Conservation (phyloP, 2,113 vertebrate genomes). For the Larimichthys polyactis region DNA sequence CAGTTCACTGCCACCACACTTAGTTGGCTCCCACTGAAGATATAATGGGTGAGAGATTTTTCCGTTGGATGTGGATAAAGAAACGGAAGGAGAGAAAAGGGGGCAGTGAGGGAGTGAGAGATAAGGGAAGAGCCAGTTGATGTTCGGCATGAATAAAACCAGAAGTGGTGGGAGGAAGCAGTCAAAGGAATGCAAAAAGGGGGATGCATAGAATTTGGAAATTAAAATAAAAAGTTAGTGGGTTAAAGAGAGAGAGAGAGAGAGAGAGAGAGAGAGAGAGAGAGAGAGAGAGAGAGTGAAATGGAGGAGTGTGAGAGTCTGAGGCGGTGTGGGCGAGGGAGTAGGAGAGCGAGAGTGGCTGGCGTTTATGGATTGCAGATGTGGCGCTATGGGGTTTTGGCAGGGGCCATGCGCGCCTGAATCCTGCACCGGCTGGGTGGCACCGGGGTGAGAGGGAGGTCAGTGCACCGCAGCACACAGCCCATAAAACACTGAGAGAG, state of each 20-base stretch:
- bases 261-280: slow-evolving; percentile 60
- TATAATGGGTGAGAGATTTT: slow-evolving; percentile 86
- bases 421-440: slow-evolving; percentile 87
- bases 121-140: slow-evolving; percentile 72
- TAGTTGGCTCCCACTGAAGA: slow-evolving; percentile 81
- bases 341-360: slow-evolving; percentile 83
- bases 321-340: slow-evolving; percentile 80
- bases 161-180: slow-evolving; percentile 65
- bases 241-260: slow-evolving; percentile 63
- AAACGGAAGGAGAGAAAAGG: slow-evolving; percentile 64
- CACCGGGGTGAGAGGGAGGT: slow-evolving; percentile 87
- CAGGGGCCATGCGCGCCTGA: slow-evolving; percentile 81
- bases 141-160: slow-evolving; percentile 70
- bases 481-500: slow-evolving; percentile 81
- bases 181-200: slow-evolving; percentile 59
- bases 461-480: slow-evolving; percentile 84
- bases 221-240: slow-evolving; percentile 72
- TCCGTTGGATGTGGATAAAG: slow-evolving; percentile 83
- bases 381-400: slow-evolving; percentile 88
- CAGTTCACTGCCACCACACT: slow-evolving; percentile 86
- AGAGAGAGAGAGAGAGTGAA: slow-evolving; percentile 64
- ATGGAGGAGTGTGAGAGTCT: slow-evolving; percentile 77
- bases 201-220: slow-evolving; percentile 62
- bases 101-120: slow-evolving; percentile 63
- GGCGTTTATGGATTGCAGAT: slow-evolving; percentile 90